Evolutionary conservation across 2,113 vertebrate species (phyloP), one percentile per base, ranked within the genome.

Genomic region (Scartelaos histophorus): DNA sequence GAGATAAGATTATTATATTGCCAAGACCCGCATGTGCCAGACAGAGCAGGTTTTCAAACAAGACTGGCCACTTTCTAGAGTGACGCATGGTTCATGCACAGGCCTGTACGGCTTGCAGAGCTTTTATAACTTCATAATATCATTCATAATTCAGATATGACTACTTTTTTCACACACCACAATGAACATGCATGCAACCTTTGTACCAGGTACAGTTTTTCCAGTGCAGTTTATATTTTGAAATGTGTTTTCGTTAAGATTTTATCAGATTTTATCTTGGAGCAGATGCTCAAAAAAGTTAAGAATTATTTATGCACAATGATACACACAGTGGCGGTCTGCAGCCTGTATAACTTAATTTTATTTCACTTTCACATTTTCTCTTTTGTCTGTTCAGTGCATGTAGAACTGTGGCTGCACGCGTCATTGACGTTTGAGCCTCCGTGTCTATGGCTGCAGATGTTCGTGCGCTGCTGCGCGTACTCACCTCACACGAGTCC

Each of bases 401-500:
- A 43, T 43, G 1, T 10, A 43, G 38, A 43, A 43, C 9, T 7
- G 38, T 43, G 38, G 7, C 9, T 43, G 38, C 1, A 43, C 38
- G 7, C 38, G 38, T 19, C 2, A 29, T 29, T 29, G 4, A 29
- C 29, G 29, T n/a, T 51, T 19, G 19, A 21, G 53, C 5, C 16
- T 3, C 54, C 1, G 10, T 11, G 21, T 5, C n/a, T 16, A 5
- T 3, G 54, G n/a, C 21, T 60, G 57, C 25, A 61, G 13, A 12
- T 56, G 53, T 34, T 5, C 7, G 15, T 15, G 24, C 15, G 15
- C 13, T 5, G 11, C 11, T 25, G n/a, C 7, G 13, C 69, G 34
- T 2, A 80, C 92, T 88, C 76, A 98, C 97, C 93, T 96, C 95
- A 81, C 71, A 91, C 3, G 79, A 46, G 76, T 96, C 96, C 82